Conservation (phyloP, 2,113 vertebrate genomes). For the Halichoerus grypus region DNA sequence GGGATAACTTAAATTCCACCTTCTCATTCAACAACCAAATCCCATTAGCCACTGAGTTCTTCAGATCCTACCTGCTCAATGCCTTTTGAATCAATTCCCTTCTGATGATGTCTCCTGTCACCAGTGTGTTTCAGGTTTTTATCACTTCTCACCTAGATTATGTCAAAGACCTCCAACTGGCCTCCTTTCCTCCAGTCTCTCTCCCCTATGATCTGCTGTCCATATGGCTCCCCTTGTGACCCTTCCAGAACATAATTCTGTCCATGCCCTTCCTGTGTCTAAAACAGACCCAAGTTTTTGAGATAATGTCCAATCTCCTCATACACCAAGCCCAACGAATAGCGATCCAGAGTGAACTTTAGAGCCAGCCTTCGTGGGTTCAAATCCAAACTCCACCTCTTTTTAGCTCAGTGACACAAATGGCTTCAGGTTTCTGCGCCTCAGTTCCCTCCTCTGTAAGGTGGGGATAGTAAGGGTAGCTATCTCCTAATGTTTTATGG, state of each 20-base stretch:
- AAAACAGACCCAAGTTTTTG: slow-evolving; percentile 14
- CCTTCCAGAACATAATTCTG: slow-evolving; percentile 25
- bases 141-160: slow-evolving; percentile 50
- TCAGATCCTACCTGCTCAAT: slow-evolving; percentile 32
- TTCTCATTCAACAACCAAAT: slow-evolving; percentile 64
- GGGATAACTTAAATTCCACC: slow-evolving; percentile 50
- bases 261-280: not conserved
- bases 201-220: not conserved
- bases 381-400: not conserved
- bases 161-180: slow-evolving; percentile 42
- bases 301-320: not conserved
- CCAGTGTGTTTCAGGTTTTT: slow-evolving; percentile 37
- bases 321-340: not conserved
- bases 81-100: slow-evolving; percentile 44
- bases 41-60: slow-evolving; percentile 3
- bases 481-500: not conserved
- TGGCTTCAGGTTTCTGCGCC: not conserved
- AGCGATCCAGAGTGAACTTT: not conserved
- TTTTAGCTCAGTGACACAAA: not conserved
- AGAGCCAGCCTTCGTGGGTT: not conserved
- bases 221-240: not conserved
- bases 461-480: not conserved
- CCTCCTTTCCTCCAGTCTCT: not conserved
- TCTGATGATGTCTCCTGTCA: slow-evolving; percentile 54
- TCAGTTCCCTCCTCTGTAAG: not conserved